Percentiles rank a stretch among this genome's conserved stretches.
Evolutionary conservation across 2,888 invertebrate species (phyloP).

Genomic region (Callyntrura guangdongensis): DNA sequence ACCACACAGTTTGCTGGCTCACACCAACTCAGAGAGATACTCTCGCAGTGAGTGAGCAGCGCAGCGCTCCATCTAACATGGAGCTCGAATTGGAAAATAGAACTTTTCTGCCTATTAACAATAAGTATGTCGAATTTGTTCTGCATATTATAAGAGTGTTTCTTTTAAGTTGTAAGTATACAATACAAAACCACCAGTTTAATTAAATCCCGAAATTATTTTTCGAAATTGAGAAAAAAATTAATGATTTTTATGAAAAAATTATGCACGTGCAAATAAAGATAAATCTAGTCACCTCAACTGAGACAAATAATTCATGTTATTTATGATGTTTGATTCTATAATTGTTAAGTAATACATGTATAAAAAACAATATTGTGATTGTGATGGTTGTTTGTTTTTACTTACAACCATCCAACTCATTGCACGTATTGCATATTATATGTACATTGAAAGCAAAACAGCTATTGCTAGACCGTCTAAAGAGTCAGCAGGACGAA

Average conservation of each 20-base stretch:
- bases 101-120: not conserved
- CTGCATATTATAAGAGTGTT: not conserved
- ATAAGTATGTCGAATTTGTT: not conserved
- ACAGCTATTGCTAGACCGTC: not conserved
- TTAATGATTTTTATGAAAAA: not conserved
- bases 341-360: not conserved
- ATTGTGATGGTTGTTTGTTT: constrained; percentile 21
- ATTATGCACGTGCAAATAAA: constrained; percentile 11
- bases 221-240: not conserved
- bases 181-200: not conserved
- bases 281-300: not conserved
- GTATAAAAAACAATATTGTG: constrained; percentile 20
- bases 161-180: not conserved
- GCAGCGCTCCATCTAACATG: not conserved
- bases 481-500: constrained; percentile 12
- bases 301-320: too few relatives aligned
- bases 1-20: constrained; percentile 7
- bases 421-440: constrained; percentile 14
- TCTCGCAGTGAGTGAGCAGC: constrained; percentile 5
- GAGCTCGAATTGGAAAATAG: not conserved
- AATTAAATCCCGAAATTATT: not conserved
- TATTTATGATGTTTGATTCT: too few relatives aligned
- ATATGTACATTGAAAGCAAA: constrained; percentile 32
- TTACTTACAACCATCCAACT: not conserved
- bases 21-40: constrained; percentile 4